Base-by-base conservation (phyloP, 2,113 vertebrate species). In the Saguinus midas region DNA sequence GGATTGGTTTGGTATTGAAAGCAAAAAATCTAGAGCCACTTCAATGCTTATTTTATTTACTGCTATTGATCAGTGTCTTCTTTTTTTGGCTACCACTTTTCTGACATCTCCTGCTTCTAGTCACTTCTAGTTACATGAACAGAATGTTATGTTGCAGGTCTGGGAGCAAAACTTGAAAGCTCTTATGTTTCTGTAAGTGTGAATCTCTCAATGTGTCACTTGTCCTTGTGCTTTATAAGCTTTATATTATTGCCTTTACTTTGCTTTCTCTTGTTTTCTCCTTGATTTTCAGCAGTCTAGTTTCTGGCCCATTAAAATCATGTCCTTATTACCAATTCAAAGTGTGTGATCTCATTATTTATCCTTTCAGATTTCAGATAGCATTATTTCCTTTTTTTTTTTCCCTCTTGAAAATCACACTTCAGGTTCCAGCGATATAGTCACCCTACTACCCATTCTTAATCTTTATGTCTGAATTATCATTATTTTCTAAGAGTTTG, bases 251-350 rank as follows among this genome's bases (percentile, higher is more conserved):
- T 21, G 23, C 20, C 81, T 94, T 91, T 58, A 52, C 43, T 72
- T 80, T 88, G 84, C 40, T 92, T 94, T 92, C 55, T 96, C 11
- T 93, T 96, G 32, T 50, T 58, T 93, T 91, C 55, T 90, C 70
- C 75, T 94, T 92, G 66, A 92, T 37, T 85, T 43, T 94, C 75
- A 68, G 86, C 80, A 94, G 57, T 89, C 84, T 84, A 48, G 37
- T 78, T 97, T 94, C 43, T 78, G 18, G 81, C 78, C 45, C 55
- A n/a, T 88, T 88, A 73, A 90, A 93, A 90, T 87, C 17, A 66
- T 8, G 0, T 80, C 57, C 75, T 84, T 83, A 85, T 88, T 73
- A 52, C 43, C 35, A 84, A 40, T 92, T 96, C 84, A 78, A 92
- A 90, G 40, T 87, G 1, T 90, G 18, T 79, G 20, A 72, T 85